These are phyloP conservation scores for Cephus pulcher DNA, from an alignment of 2,888 invertebrate genomes.

Conservation along the genomic window DNA sequence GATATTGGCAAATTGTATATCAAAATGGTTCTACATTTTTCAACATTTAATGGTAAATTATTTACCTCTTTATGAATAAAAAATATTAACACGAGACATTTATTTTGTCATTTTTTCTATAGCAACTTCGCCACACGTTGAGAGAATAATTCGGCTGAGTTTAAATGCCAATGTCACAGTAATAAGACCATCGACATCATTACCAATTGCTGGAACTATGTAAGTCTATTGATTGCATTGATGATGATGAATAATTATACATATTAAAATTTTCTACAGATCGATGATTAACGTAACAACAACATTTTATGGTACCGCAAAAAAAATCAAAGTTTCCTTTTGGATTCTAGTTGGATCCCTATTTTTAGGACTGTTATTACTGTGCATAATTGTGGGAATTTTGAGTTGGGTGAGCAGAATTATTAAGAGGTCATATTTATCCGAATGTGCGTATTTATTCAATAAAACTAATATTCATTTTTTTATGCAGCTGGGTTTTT, in stretches of 20 bases:
- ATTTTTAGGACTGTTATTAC: constrained; percentile 39
- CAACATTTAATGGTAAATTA: constrained; percentile 34
- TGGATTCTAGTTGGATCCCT: constrained; percentile 47
- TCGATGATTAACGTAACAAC: constrained; percentile 34
- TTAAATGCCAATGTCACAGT: constrained; percentile 39
- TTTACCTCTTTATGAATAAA: background rate
- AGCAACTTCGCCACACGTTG: constrained; percentile 13
- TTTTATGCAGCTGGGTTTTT: constrained; percentile 41
- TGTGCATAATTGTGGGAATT: constrained; percentile 29
- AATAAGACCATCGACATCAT: constrained; percentile 29
- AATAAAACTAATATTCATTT: background rate
- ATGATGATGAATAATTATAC: background rate
- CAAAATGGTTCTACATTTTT: constrained; percentile 33
- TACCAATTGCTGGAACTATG: constrained; percentile 25
- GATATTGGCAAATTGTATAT: constrained; percentile 40
- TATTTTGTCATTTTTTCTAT: background rate
- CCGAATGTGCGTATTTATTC: background rate
- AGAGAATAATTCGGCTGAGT: constrained; percentile 30
- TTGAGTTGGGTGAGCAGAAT: constrained; percentile 34
- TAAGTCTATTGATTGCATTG: constrained; percentile 17
- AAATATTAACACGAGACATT: background rate
- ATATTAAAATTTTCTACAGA: constrained; percentile 21
- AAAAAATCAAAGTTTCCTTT: constrained; percentile 27
- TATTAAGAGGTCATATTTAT: background rate
- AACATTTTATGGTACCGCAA: constrained; percentile 33